Percentiles rank a stretch among this genome's conserved stretches.
Conservation (phyloP, 2,113 vertebrate genomes). For the Rhinolophus sinicus region DNA sequence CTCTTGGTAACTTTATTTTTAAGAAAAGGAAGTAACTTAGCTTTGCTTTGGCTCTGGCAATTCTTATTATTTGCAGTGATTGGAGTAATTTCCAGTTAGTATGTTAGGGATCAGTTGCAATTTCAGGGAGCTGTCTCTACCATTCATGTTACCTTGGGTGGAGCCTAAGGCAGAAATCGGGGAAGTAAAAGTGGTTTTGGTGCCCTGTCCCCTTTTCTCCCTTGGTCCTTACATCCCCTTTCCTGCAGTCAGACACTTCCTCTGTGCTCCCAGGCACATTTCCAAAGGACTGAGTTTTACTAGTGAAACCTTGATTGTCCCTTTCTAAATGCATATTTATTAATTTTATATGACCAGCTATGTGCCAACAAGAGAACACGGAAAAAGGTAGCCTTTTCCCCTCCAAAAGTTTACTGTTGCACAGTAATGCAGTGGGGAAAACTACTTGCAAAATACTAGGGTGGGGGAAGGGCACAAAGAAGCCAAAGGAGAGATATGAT, state of each 20-base stretch:
- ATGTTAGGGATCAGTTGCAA: slow-evolving; percentile 31
- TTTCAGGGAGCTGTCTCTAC: background rate
- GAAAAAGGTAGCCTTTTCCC: background rate
- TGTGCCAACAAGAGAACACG: background rate
- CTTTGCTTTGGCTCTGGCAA: background rate
- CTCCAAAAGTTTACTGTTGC: background rate
- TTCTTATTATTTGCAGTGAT: slow-evolving; percentile 50
- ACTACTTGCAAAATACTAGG: background rate
- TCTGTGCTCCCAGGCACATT: background rate
- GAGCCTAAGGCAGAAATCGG: background rate
- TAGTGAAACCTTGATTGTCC: background rate
- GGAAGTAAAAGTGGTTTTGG: background rate
- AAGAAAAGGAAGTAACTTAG: background rate
- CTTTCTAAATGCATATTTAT: background rate
- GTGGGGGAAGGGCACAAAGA: background rate
- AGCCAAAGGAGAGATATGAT: background rate
- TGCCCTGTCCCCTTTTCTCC: background rate
- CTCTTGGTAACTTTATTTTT: slow-evolving; percentile 61
- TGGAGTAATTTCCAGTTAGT: slow-evolving; percentile 51
- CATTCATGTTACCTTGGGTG: background rate
- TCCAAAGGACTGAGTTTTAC: background rate
- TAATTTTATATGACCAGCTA: background rate
- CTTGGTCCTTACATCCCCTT: background rate
- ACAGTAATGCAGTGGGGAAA: background rate
- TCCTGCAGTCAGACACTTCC: background rate